Base-by-base conservation (phyloP, 2,113 vertebrate genomes). In the Sphyrna mokarran region DNA sequence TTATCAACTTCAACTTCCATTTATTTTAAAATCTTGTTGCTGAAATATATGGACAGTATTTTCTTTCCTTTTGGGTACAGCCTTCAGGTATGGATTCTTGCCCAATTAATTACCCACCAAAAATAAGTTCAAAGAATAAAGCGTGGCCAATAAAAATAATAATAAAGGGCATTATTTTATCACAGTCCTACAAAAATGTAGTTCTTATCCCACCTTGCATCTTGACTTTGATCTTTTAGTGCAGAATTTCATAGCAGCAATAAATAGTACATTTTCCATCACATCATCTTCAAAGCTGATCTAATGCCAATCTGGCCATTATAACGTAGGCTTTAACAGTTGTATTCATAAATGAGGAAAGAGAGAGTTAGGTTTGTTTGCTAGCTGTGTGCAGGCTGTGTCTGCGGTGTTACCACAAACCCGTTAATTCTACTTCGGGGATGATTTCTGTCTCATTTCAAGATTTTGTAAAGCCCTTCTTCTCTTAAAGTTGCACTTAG, bases 261-360 rank as follows among this genome's bases (percentile, higher is more conserved):
- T 94, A 94, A 94, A 94, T 69, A 94, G 37, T 94, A 23, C 66
- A 94, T 94, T 94, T 94, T 94, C 91, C 66, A 94, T 37, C 29
- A 26, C 63, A 94, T 90, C 87, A 90, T 70, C 91, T 94, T 94
- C 91, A 94, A 94, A 94, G n/a, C 91, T 94, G 66, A 69, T 94
- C 54, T 68, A 69, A 0, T 94, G 66, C 66, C 91, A 70, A 20
- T 69, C 90, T 68, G 63, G 58, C 90, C 90, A 66, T 94, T 94
- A 40, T 68, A 8, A 37, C 63, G 48, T 23, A 69, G 22, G 8
- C 9, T 37, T 95, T 70, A 95, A 54, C 93, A 16, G 63, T 95
- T 72, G 37, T 9, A 48, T 70, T 26, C 33, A 29, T 70, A 70
- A 70, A 10, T 69, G 16, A 37, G 68, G 18, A 61, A 63, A 33